Base-by-base conservation (phyloP, 2,888 invertebrate species). In the Campopleginae sp. region DNA sequence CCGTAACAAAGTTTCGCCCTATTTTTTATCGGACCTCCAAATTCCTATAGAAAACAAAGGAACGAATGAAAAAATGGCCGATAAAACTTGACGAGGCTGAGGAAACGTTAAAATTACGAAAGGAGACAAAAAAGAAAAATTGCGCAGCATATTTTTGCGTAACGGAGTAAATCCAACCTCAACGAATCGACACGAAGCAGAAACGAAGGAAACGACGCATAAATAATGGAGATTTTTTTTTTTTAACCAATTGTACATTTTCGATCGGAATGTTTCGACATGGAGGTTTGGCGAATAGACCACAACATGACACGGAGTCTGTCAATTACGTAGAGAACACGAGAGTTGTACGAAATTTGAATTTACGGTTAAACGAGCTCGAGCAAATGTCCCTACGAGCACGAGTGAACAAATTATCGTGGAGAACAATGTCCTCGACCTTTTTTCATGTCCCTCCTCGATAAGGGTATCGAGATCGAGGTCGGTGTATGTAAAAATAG, bases 401-500 rank as follows among this genome's bases (percentile, higher is more conserved):
- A 51, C 68, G 19, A 82, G 27, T 14, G 51, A 74, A 48, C 66
- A 68, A 48, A 72, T 83, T 74, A 19, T 54, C 72, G 23, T 33
- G 31, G 63, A 58, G 65, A 66, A 17, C 44, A 33, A 33, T 76
- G 58, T 14, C 81, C 80, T 65, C 75, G 75, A 85, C 66, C 71
- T 72, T 85, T 80, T 79, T 76, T 78, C 42, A 12, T n/a, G 38
- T 65, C 33, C 54, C 68, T 46, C 68, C 85, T 80, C 44, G 68
- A 71, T 72, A 80, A 63, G 85, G 71, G 58, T 12, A 85, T 85
- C 82, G 82, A 51, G 68, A 66, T 42, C 80, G 85, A 85, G 85
- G 85, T 85, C 82, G 66, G 14, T 27, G 51, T 51, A 72, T 72
- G 85, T 80, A 80, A 85, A 85, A 80, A 80, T 85, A 80, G 74